Base-by-base conservation (phyloP, 2,113 vertebrate species). In the Actenoides lindsayi region DNA sequence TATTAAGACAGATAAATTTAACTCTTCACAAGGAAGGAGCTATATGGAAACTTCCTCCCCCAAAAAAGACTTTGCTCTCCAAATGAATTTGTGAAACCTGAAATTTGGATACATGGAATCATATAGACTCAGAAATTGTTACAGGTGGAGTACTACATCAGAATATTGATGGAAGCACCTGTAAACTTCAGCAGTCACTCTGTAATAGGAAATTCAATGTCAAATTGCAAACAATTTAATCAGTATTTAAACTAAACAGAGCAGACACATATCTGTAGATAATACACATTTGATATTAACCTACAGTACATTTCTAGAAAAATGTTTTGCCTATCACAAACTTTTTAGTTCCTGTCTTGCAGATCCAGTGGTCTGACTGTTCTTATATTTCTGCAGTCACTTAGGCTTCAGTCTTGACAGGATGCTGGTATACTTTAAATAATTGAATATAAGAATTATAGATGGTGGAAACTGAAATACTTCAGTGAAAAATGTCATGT, bases 31-130 rank as follows among this genome's bases (percentile, higher is more conserved):
- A 31, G 10, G 5, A 87, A 60, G n/a, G 30, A 91, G 10, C 1
- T 14, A 67, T 31, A 19, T 0, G 0, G 33, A 67, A 54, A 48
- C 4, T 27, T 67, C 11, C 23, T 46, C 5, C 5, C 7, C 11
- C 5, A 10, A 74, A 81, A 5, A 1, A 3, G 31, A 4, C 5
- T 50, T 31, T 69, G 5, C 6, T 81, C 19, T n/a, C 7, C 17
- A 81, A 42, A 41, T 3, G 28, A 17, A 30, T 57, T 69, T 57
- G 3, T 57, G 27, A 90, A 89, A 59, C 10, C 6, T 65, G 30
- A 53, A 41, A 2, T 80, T 80, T 62, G 16, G 10, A 44, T 71
- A 59, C 3, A 30, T 16, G 10, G 10, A 35, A 15, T 85, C 35
- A 39, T 5, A 56, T 1, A 35, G 35, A 48, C 13, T 50, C 35